Evolutionary conservation across 2,113 vertebrate species (phyloP).

Genomic region (Hymenochirus boettgeri): DNA sequence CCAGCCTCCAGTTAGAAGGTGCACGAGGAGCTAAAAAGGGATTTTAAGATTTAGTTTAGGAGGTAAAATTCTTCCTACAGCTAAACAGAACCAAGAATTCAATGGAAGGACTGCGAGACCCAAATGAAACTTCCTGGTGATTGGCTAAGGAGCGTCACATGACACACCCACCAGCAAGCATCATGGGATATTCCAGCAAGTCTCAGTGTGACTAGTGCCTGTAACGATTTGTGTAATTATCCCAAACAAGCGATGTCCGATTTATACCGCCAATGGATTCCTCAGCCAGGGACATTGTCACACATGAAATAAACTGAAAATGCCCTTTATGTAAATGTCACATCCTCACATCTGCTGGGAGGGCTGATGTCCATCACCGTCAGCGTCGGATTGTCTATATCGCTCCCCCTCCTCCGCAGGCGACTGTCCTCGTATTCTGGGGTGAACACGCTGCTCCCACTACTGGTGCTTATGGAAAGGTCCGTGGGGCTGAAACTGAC

Average conservation of each 20-base stretch:
- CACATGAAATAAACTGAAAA: too few relatives aligned
- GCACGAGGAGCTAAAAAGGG: conserved; percentile 79
- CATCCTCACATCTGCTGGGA: conserved; percentile 95
- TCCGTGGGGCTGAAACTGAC: conserved; percentile 94
- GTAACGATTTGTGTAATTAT: too few relatives aligned
- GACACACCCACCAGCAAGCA: neutral
- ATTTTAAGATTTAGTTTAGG: neutral
- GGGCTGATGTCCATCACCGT: conserved; percentile 98
- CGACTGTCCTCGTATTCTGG: conserved; percentile 86
- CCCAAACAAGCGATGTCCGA: too few relatives aligned
- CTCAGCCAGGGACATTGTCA: too few relatives aligned
- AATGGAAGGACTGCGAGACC: too few relatives aligned
- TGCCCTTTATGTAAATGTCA: too few relatives aligned
- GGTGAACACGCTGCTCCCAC: conserved; percentile 90
- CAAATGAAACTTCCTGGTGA: too few relatives aligned
- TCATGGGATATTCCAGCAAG: neutral
- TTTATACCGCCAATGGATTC: too few relatives aligned
- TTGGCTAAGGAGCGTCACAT: too few relatives aligned
- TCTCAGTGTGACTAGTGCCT: too few relatives aligned
- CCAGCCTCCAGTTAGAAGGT: conserved; percentile 94
- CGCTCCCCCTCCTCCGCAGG: conserved; percentile 79
- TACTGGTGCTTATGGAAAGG: conserved; percentile 91
- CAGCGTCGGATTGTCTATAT: conserved; percentile 87
- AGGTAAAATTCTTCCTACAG: too few relatives aligned
- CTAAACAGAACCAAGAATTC: too few relatives aligned